Evolutionary conservation across 2,888 invertebrate genomes (phyloP), one percentile per base, ranked within the genome.

Genomic region (Mermis nigrescens): DNA sequence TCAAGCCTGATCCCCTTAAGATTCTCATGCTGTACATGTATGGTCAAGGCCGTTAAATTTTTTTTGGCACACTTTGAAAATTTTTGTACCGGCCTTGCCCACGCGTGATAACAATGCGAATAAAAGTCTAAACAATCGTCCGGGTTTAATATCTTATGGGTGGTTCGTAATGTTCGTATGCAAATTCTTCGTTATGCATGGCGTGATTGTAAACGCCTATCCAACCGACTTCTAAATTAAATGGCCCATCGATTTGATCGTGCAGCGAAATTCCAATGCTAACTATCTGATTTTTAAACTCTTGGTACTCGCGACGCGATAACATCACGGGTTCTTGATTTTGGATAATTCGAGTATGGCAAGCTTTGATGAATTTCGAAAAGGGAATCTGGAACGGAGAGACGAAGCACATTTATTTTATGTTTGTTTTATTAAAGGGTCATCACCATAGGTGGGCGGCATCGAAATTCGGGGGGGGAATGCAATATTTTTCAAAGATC

Each of bases 211-310:
- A 83, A 46, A 90, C 71, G 19, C 89, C 95, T 62, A 98, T 81
- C 73, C 86, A 94, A 76, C 91, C 94, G 59, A 90, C 82, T 78
- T 90, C 95, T 64, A 98, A 78, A 66, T 79, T 79, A 75, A 92
- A 98, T 1, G 82, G 82, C 0, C 94, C 95, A 62, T 82, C 80
- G 62, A 83, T 80, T 62, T 81, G 80, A 70, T 91, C 91, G 1
- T 81, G 83, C 26, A 84, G 79, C 0, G 88, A 82, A 63, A 98
- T 83, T 1, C 90, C 86, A 68, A 95, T 79, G 69, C 66, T 91
- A 12, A 91, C 89, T 76, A 92, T 89, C 1, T 92, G 92, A 31
- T n/a, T 1, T 64, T 54, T 15, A 27, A 46, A 27, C 27, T 58
- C 26, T 46, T 24, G 3, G 12, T n/a, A 29, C 60, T 66, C 63